A percentile compares a stretch with the other conserved stretches of the same genome.
Evolutionary conservation across 1,140 invertebrate genomes (phyloP).

Genomic region (Ruditapes philippinarum): DNA sequence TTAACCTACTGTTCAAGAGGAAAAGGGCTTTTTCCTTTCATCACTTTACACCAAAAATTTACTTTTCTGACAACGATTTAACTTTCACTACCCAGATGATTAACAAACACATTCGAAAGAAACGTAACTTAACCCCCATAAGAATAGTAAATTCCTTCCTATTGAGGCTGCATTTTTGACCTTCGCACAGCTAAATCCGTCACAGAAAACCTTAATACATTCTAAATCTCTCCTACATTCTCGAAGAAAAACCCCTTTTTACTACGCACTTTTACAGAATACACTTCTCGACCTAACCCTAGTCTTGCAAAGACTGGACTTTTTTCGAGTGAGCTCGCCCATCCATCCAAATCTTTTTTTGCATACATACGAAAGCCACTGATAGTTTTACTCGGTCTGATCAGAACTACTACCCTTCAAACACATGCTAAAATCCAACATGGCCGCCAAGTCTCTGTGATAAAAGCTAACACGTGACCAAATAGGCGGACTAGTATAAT

Average conservation of each 20-base stretch:
- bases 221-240: not conserved
- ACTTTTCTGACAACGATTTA: not conserved
- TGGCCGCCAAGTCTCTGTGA: slow-evolving; percentile 51
- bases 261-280: slow-evolving; percentile 18
- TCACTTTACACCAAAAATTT: not conserved
- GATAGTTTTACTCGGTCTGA: slow-evolving; percentile 36
- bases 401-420: slow-evolving; percentile 21
- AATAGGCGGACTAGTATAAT: slow-evolving; percentile 49
- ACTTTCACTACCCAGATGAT: not conserved
- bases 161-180: slow-evolving; percentile 4
- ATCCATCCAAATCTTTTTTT: slow-evolving; percentile 59
- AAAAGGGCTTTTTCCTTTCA: not conserved
- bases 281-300: slow-evolving; percentile 29
- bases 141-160: slow-evolving; percentile 19
- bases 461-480: slow-evolving; percentile 59
- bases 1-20: no score
- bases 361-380: slow-evolving; percentile 9
- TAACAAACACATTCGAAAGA: not conserved
- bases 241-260: slow-evolving; percentile 1
- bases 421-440: slow-evolving; percentile 65
- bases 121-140: not conserved
- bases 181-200: slow-evolving; percentile 26
- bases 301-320: not conserved
- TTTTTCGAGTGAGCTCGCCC: slow-evolving; percentile 52
- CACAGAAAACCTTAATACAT: not conserved